Percentiles rank a stretch among this genome's conserved stretches.
phyloP scores from a whole-genome alignment of 2,888 invertebrate genomes.

The Heliconius ismenius region DNA sequence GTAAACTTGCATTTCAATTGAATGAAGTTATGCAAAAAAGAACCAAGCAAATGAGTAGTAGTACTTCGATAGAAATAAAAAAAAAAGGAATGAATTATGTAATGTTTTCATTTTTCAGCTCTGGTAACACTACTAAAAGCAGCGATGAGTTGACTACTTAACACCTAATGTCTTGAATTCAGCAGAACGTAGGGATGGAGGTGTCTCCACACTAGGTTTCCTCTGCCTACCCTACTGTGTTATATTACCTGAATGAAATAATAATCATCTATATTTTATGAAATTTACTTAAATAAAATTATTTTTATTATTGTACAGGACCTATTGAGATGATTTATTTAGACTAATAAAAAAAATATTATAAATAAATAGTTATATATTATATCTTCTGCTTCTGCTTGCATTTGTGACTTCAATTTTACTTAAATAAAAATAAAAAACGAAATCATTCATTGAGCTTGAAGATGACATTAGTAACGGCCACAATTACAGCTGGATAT shows the following conservation, averaged over 20 bases:
- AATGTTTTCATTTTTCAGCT: too few species aligned
- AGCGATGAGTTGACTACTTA: too few species aligned
- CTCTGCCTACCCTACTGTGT: background rate
- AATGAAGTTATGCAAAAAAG: background rate
- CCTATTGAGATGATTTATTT: background rate
- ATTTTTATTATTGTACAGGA: too few species aligned
- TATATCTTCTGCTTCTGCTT: background rate
- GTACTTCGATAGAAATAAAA: background rate
- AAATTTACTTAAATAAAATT: background rate
- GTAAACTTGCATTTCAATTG: background rate
- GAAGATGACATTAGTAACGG: constrained; percentile 13
- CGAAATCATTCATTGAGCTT: constrained; percentile 2
- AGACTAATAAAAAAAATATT: background rate
- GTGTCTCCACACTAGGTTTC: background rate
- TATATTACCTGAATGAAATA: too few species aligned
- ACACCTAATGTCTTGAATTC: too few species aligned
- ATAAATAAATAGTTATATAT: background rate
- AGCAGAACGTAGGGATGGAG: too few species aligned
- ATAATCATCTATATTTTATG: background rate
- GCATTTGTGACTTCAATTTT: constrained; percentile 1
- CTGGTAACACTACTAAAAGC: too few species aligned
- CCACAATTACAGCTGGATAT: background rate
- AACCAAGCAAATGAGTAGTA: background rate
- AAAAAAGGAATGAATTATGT: background rate
- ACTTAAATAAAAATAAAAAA: background rate